Evolutionary conservation across 2,797 vertebrate species (phyloP).

Genomic region (Galagoides demidoff): DNA sequence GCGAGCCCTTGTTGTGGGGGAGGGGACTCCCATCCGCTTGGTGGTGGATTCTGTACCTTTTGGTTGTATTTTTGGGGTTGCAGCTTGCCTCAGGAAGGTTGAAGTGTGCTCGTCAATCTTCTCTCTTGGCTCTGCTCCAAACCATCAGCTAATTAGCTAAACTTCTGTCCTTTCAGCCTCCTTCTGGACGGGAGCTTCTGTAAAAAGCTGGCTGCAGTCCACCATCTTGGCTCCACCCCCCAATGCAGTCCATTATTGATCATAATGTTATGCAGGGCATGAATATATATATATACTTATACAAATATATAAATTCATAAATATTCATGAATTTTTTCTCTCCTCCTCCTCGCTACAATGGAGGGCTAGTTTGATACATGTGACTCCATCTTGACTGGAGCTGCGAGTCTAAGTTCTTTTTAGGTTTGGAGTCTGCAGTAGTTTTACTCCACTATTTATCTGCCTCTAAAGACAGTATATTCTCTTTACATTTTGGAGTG

Average conservation of each 20-base stretch:
- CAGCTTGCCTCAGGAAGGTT: too few relatives aligned
- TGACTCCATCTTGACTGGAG: background rate
- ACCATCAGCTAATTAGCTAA: too few relatives aligned
- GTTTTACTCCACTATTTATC: background rate
- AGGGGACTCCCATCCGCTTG: too few relatives aligned
- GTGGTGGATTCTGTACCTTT: too few relatives aligned
- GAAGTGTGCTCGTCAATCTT: too few relatives aligned
- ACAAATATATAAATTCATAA: background rate
- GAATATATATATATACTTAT: background rate
- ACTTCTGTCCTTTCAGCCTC: too few relatives aligned
- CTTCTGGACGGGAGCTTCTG: too few relatives aligned
- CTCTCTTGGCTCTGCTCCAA: too few relatives aligned
- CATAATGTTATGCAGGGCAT: background rate
- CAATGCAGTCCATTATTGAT: background rate
- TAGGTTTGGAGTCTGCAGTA: background rate
- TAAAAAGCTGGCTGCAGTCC: too few relatives aligned
- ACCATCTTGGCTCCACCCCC: too few relatives aligned
- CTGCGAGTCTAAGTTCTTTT: background rate
- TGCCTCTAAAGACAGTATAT: background rate
- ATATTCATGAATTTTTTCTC: background rate
- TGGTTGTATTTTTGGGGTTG: too few relatives aligned
- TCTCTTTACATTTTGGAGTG: background rate
- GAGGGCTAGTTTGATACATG: background rate
- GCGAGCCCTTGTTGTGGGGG: too few relatives aligned
- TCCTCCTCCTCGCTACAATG: background rate